Base-by-base conservation (phyloP, 2,113 vertebrate species). In the Sinocyclocheilus anshuiensis region DNA sequence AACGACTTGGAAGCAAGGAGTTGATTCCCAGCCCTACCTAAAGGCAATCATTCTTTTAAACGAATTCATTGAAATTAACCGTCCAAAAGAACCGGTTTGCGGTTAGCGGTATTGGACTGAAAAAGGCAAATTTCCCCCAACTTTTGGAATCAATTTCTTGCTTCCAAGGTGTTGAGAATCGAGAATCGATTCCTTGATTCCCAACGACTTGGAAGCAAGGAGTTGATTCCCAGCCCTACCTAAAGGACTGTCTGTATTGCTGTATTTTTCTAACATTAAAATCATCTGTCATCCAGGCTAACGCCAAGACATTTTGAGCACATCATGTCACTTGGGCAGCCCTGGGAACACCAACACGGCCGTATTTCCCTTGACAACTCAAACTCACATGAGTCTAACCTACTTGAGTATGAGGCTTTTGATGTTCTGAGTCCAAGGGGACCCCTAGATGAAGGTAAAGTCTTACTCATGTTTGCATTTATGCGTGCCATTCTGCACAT, bases 261-360 rank as follows among this genome's bases (percentile, higher is more conserved):
- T 50, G 6, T 7, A 18, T 24, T 26, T 81, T 81, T 48, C 24
- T 33, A 53, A 53, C 24, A 84, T 84, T 29, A 22, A 50, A 10
- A 77, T 84, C n/a, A 84, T 42, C 42, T 42, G 42, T 42, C 16
- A 12, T 33, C 29, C 67, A 87, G 80, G 48, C 1, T 26, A 81
- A 6, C 74, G 39, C 85, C 20, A 81, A 82, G 55, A 22, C 74
- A 36, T 61, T 55, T 55, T 81, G 74, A 36, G 29, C 50, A 2
- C 10, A 83, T 1, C 48, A 89, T 83, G 86, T 20, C 1, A n/a
- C 4, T 1, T 1, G 29, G 29, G 29, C 29, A 33, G 79, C 4
- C 22, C 48, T 81, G 57, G 18, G 36, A 26, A 26, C 45, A 1
- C 33, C 9, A 16, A 12, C 1, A 5, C 26, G 88, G 86, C 13